Evolutionary conservation across 2,113 vertebrate genomes (phyloP).

Genomic region (Malurus elegans): DNA sequence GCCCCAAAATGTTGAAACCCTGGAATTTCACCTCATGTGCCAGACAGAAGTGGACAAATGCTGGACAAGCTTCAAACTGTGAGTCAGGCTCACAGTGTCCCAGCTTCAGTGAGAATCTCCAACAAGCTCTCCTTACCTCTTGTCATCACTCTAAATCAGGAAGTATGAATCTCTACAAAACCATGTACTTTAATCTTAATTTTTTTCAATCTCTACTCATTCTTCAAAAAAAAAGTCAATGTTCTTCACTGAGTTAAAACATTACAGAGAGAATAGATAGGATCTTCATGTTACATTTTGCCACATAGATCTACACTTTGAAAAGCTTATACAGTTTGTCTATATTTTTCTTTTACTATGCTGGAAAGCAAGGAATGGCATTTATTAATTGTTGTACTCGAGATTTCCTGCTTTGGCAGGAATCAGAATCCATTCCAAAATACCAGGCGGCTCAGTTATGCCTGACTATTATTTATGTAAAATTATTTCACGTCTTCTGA

Average conservation of each 20-base stretch:
- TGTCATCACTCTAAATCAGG: background rate
- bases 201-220: background rate
- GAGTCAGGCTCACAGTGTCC: background rate
- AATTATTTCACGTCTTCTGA: background rate
- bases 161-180: background rate
- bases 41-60: background rate
- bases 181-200: background rate
- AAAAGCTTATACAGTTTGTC: background rate
- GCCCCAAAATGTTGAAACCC: background rate
- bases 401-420: background rate
- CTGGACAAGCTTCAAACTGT: background rate
- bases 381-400: background rate
- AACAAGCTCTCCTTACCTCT: background rate
- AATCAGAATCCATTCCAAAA: background rate
- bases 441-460: background rate
- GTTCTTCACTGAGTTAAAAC: background rate
- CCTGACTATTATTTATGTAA: background rate
- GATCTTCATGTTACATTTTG: background rate
- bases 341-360: background rate
- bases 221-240: background rate
- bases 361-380: background rate
- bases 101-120: background rate
- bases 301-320: fast-evolving
- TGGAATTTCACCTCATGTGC: background rate
- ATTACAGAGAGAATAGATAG: background rate